Conservation (phyloP, 2,113 vertebrate genomes). For the Charadrius vociferus region DNA sequence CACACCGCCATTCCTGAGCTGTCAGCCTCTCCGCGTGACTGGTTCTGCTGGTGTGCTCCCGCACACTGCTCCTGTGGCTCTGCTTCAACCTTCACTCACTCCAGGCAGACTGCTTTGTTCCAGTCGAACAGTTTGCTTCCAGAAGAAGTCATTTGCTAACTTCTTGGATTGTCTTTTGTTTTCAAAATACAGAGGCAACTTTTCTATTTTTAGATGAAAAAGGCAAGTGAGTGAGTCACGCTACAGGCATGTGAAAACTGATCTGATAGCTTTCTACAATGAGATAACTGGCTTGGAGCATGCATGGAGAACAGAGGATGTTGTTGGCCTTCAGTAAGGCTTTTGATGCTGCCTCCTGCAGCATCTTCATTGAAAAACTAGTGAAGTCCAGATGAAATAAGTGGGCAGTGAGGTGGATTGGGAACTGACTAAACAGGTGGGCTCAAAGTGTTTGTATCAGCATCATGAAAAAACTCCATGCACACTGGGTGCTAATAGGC, state of each 20-base stretch:
- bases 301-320: not conserved
- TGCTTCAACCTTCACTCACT: not conserved
- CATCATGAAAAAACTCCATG: not conserved
- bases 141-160: not conserved
- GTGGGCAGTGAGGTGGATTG: not conserved
- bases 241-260: not conserved
- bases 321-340: not conserved
- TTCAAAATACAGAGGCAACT: not conserved
- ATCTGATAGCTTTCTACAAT: not conserved
- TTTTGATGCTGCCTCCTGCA: not conserved
- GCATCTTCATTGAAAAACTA: not conserved
- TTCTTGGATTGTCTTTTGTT: not conserved
- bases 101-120: not conserved
- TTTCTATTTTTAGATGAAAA: not conserved
- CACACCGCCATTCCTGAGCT: not conserved
- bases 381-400: not conserved
- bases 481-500: too few relatives aligned
- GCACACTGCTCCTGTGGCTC: not conserved
- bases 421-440: not conserved
- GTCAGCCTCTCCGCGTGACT: fast-evolving
- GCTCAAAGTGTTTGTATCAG: not conserved
- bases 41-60: not conserved
- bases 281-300: not conserved
- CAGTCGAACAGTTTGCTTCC: not conserved
- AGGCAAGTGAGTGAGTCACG: not conserved